These are phyloP conservation scores for Ia io DNA, from an alignment of 2,113 vertebrate genomes.

Conservation along the genomic window DNA sequence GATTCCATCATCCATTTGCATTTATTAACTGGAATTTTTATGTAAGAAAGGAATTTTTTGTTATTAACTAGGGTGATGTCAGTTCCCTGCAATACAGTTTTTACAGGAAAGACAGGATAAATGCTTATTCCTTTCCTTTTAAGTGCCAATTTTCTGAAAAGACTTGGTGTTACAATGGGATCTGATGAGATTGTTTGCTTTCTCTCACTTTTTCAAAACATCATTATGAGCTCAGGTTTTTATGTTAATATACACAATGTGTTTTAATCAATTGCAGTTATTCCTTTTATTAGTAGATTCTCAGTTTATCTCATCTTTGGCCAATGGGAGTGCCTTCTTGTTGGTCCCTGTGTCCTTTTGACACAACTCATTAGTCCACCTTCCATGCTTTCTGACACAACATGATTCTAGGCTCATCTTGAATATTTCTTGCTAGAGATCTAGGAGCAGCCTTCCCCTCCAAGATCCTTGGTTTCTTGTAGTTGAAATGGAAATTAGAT, in stretches of 20 bases:
- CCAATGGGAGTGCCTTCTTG: not conserved
- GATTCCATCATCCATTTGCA: not conserved
- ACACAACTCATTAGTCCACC: not conserved
- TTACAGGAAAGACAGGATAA: not conserved
- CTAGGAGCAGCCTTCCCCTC: not conserved
- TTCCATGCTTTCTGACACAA: not conserved
- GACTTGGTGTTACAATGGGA: not conserved
- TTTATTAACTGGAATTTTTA: not conserved
- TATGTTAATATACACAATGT: not conserved
- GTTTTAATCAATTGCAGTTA: not conserved
- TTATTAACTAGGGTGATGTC: not conserved
- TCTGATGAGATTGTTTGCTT: not conserved
- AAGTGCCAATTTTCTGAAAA: not conserved
- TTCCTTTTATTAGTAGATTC: not conserved
- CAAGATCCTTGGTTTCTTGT: not conserved
- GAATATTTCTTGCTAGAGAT: not conserved
- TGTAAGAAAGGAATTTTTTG: not conserved
- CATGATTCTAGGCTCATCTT: not conserved
- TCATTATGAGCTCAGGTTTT: not conserved
- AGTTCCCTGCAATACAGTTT: not conserved
- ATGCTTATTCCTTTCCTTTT: not conserved
- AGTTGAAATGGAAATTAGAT: not conserved
- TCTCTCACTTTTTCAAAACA: not conserved
- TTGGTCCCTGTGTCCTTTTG: not conserved
- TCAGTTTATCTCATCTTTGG: not conserved